Percentiles rank a stretch among this genome's conserved stretches.
Conservation (phyloP, 2,113 vertebrate species). For the Pygoscelis antarcticus region DNA sequence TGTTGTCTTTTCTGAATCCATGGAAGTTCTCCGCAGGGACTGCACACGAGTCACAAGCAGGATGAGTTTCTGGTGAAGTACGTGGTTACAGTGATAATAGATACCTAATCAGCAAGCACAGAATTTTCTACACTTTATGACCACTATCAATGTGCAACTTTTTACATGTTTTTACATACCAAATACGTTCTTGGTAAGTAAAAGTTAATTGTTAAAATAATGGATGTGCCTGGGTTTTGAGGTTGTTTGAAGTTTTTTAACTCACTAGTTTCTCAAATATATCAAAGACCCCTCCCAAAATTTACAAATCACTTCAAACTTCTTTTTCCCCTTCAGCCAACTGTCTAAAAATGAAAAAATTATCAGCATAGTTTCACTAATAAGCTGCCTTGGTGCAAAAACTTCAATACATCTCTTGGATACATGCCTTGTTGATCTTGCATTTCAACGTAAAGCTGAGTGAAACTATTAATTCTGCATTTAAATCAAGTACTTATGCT, state of each 20-base stretch:
- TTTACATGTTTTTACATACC: neutral
- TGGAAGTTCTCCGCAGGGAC: neutral
- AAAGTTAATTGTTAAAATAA: neutral
- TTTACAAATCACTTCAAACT: neutral
- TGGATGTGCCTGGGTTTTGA: neutral
- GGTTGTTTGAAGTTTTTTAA: neutral
- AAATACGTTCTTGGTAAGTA: neutral
- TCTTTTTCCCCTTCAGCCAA: neutral
- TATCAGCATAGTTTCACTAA: neutral
- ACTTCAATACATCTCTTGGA: neutral
- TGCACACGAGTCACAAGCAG: fast-evolving
- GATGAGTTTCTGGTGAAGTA: neutral
- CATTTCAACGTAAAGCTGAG: neutral
- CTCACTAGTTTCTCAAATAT: neutral
- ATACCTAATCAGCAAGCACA: neutral
- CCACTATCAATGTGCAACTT: neutral
- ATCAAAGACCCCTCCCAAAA: neutral
- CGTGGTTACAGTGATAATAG: fast-evolving
- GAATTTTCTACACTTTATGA: neutral
- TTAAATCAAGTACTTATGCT: neutral
- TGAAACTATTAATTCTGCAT: neutral
- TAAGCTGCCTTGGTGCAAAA: neutral
- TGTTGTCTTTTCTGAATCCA: neutral
- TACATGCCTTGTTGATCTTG: neutral
- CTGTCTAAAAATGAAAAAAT: neutral